Conservation (phyloP, 2,888 invertebrate species). For the Trypoxylon attenuatum region DNA sequence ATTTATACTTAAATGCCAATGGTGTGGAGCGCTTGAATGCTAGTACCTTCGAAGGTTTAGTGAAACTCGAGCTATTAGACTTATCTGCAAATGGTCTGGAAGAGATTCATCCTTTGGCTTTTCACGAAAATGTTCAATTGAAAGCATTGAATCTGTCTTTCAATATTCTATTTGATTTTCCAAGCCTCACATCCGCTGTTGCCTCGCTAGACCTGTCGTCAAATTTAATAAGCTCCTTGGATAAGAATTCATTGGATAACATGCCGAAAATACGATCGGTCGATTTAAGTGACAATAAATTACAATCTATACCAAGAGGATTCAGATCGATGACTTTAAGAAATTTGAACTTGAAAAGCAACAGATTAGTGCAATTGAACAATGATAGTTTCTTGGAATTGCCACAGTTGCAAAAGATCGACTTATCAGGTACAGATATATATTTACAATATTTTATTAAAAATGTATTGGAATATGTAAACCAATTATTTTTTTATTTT, state of each 20-base stretch:
- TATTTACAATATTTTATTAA: constrained; percentile 2
- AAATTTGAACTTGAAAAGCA: constrained; percentile 78
- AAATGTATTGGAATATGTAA: neutral
- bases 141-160: constrained; percentile 79
- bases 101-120: constrained; percentile 77
- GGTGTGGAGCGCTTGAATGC: constrained; percentile 78
- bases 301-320: constrained; percentile 79
- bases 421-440: constrained; percentile 76
- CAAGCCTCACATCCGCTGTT: constrained; percentile 50
- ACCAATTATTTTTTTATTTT: neutral
- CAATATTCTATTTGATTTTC: constrained; percentile 59
- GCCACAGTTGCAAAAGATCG: constrained; percentile 78
- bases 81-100: constrained; percentile 83
- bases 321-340: constrained; percentile 79
- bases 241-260: constrained; percentile 44
- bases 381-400: constrained; percentile 81
- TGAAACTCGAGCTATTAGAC: constrained; percentile 79
- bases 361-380: constrained; percentile 78
- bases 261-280: constrained; percentile 79
- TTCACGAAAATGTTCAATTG: constrained; percentile 79
- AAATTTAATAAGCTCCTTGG: constrained; percentile 56
- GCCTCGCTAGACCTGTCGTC: constrained; percentile 59
- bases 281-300: constrained; percentile 81
- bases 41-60: constrained; percentile 79
- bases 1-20: constrained; percentile 82